Conservation (phyloP, 2,888 invertebrate genomes). For the Dolichomitus sp. region DNA sequence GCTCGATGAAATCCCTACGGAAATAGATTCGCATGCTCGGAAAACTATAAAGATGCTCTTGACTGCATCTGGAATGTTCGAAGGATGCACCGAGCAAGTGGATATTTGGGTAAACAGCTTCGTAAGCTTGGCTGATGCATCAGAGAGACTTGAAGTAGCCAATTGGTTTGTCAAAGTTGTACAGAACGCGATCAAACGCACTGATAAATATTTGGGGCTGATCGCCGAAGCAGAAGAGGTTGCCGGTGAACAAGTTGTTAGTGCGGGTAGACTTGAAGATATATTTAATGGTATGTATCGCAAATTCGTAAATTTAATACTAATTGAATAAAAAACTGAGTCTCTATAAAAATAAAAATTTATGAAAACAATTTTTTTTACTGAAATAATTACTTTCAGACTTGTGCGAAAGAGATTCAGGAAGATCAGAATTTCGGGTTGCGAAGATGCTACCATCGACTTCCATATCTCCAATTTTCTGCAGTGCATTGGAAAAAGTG, state of each 20-base stretch:
- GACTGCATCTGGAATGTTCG: conserved; percentile 89
- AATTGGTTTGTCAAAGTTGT: conserved; percentile 79
- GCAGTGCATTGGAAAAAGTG: conserved; percentile 85
- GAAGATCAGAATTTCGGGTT: conserved; percentile 25
- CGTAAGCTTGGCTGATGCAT: conserved; percentile 75
- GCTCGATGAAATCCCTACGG: conserved; percentile 66
- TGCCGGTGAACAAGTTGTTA: conserved; percentile 68
- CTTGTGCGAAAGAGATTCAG: conserved; percentile 63
- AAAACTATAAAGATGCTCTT: conserved; percentile 88
- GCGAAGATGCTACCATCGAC: conserved; percentile 71
- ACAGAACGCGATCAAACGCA: conserved; percentile 71
- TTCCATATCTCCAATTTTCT: conserved; percentile 77
- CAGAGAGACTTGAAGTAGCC: conserved; percentile 74
- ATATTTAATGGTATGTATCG: conserved; percentile 70
- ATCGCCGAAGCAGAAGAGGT: conserved; percentile 75
- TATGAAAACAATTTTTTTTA: conserved; percentile 36
- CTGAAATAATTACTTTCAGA: conserved; percentile 33
- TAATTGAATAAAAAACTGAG: neutral
- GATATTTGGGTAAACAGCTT: conserved; percentile 89
- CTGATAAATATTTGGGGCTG: conserved; percentile 77
- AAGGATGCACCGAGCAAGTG: conserved; percentile 89
- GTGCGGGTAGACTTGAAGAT: conserved; percentile 70
- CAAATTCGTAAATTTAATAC: conserved; percentile 7
- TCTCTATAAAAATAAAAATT: conserved; percentile 60
- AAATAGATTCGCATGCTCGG: conserved; percentile 85